Evolutionary conservation across 30 jellyfish, hydroid and myxozoan genomes (phyloP), one percentile per base, ranked within the genome.

Genomic region (Aurelia aurita complex sp. Pacific): DNA sequence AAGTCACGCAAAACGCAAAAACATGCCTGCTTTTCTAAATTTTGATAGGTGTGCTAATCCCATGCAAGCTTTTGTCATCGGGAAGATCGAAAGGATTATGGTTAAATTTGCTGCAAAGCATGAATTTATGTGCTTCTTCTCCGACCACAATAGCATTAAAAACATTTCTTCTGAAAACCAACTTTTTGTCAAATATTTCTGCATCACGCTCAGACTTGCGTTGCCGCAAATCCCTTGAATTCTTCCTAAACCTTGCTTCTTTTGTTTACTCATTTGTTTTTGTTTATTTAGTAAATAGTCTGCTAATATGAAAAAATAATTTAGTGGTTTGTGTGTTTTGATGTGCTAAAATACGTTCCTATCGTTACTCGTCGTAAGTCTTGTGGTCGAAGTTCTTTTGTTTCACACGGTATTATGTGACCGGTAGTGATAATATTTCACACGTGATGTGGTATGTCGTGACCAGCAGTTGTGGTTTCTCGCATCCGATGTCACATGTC

Each of bases 61-160:
- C 13, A 17, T n/a, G 36, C 36, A 61, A 61, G 70, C 32, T 65
- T 79, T 71, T 67, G 59, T 50, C 89, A 79, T 74, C 74, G 89
- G 89, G 65, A 63, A 70, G 74, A 64, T 64, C 34, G 51, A 29
- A 70, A 13, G 80, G 80, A 70, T 70, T 70, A 70, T 29, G 29
- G 64, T 50, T 1, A 19, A 74, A 12, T 5, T 77, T 77, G 61
- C 69, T 57, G 57, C 55, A 74, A n/a, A 65, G 59, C 34, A 51
- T 79, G 63, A 79, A 79, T 64, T 17, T 64, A 79, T 65, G 81
- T 36, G 51, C 36, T 38, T 10, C 35, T 12, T 79, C 19, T 63
- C 67, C 81, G 73, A 53, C 89, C 80, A 64, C 89, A 64, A 79
- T 65, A 79, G 89, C 78, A 64, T 79, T 79, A 75, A 36, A 11